Evolutionary conservation across 1,140 invertebrate species (phyloP), one percentile per base, ranked within the genome.

Genomic region (Psilanteris sp.): DNA sequence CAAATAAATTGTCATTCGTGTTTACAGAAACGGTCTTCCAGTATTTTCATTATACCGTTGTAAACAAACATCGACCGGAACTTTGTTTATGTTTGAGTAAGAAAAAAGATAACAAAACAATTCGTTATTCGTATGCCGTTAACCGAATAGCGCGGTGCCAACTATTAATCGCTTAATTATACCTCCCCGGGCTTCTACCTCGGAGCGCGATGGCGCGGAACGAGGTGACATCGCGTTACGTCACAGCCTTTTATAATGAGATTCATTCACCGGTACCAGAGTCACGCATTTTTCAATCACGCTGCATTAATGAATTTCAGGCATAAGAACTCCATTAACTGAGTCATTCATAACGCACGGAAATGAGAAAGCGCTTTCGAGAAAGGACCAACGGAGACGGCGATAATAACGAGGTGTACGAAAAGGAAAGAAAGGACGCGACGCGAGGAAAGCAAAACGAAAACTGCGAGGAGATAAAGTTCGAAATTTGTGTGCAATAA

Each of bases 161-260:
- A 13, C 3, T 18, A 24, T 54, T 37, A 31, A 57, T 15, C 13
- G 31, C 10, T 37, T 62, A 62, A 62, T 62, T 39, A 37, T 39
- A 39, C 20, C 14, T 4, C 37, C 18, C 32, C 3, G 10, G 27
- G 39, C 26, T 4, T n/a, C 15, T 34, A 16, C 16, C 55, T 32
- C 20, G 7, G n/a, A 5, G 31, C 18, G 39, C 41, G 13, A 26
- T 57, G 37, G 16, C 11, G 11, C 20, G 41, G 41, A 62, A 62
- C 22, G 22, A 39, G 43, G 32, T 46, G 57, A 48, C 57, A 48
- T 26, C 20, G 20, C 31, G 8, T 66, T 66, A 24, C 46, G 18
- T 34, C 24, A 62, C 8, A 18, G 9, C 32, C n/a, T n/a, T 22
- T 31, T 41, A 43, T 61, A 34, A 61, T 18, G 24, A 61, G 32